Evolutionary conservation across 2,797 vertebrate species (phyloP).

Genomic region (Myoxocephalus aenaeus): DNA sequence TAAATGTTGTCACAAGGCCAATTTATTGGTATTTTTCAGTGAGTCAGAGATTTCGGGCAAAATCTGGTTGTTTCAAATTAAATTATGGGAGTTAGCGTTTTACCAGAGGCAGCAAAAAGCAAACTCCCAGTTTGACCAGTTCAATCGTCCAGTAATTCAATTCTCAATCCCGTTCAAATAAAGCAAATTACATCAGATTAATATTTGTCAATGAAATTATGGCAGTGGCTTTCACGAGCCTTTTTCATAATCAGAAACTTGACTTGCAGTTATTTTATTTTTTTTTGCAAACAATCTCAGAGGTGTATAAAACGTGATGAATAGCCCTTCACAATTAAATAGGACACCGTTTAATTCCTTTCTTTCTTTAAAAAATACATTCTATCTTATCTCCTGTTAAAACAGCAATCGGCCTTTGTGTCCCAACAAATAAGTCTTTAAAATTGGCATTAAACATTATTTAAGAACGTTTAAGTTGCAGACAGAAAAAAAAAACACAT

Average conservation of each 20-base stretch:
- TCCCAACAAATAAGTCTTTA: slow-evolving; percentile 31
- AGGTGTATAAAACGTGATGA: slow-evolving; percentile 63
- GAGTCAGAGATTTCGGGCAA: not conserved
- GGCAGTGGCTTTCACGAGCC: slow-evolving; percentile 4
- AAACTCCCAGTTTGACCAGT: slow-evolving; percentile 1
- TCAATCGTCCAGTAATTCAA: slow-evolving; percentile 15
- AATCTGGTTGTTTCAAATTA: not conserved
- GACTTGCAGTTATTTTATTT: not conserved
- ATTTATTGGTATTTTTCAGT: not conserved
- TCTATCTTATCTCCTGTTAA: not conserved
- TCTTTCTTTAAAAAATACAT: slow-evolving; percentile 18
- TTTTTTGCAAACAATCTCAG: slow-evolving; percentile 62
- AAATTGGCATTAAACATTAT: slow-evolving; percentile 19
- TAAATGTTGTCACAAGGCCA: not conserved
- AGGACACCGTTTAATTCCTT: slow-evolving; percentile 46
- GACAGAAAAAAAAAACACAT: slow-evolving; percentile 50
- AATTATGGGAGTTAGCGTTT: slow-evolving; percentile 5
- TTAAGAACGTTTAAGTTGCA: slow-evolving; percentile 35
- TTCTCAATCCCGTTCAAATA: not conserved
- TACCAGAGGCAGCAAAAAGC: slow-evolving; percentile 33
- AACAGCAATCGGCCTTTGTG: slow-evolving; percentile 29
- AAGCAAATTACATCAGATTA: slow-evolving; percentile 5
- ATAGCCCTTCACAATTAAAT: slow-evolving; percentile 78
- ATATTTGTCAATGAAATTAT: slow-evolving; percentile 18
- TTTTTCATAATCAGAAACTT: slow-evolving; percentile 2